Evolutionary conservation across 1,140 invertebrate genomes (phyloP).

Genomic region (Papilio dardanus): DNA sequence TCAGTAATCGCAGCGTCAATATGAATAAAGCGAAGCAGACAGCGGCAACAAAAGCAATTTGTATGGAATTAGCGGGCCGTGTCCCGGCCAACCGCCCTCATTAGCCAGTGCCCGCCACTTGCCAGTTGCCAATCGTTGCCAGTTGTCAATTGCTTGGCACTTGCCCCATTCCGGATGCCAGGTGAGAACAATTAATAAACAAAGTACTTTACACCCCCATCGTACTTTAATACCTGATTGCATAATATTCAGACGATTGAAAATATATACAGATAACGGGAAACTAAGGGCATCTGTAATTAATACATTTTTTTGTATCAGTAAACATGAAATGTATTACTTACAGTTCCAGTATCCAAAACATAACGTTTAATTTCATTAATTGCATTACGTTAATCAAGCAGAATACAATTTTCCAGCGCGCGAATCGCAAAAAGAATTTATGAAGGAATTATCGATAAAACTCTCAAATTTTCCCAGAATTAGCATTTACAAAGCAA

Average conservation of each 20-base stretch:
- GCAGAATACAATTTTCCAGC: no score
- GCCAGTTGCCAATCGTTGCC: slow-evolving; percentile 13
- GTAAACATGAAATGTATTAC: no score
- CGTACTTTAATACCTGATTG: neutral
- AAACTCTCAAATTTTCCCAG: neutral
- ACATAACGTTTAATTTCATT: neutral
- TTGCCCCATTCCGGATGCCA: neutral
- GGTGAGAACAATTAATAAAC: slow-evolving; percentile 11
- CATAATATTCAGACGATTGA: neutral
- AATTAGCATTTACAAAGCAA: neutral
- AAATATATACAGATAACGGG: neutral
- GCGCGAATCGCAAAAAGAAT: neutral
- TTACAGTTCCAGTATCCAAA: neutral
- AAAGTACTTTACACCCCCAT: neutral
- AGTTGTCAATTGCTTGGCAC: slow-evolving; percentile 13
- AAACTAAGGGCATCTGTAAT: neutral
- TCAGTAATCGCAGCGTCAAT: neutral
- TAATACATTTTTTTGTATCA: no score
- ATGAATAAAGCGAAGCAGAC: slow-evolving; percentile 3
- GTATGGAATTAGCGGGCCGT: neutral
- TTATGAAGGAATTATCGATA: neutral
- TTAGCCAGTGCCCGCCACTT: neutral
- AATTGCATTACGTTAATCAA: neutral
- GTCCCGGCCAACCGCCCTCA: neutral
- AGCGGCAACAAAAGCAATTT: slow-evolving; percentile 17